Conservation (phyloP, 2,797 vertebrate genomes). For the Galagoides demidoff region DNA sequence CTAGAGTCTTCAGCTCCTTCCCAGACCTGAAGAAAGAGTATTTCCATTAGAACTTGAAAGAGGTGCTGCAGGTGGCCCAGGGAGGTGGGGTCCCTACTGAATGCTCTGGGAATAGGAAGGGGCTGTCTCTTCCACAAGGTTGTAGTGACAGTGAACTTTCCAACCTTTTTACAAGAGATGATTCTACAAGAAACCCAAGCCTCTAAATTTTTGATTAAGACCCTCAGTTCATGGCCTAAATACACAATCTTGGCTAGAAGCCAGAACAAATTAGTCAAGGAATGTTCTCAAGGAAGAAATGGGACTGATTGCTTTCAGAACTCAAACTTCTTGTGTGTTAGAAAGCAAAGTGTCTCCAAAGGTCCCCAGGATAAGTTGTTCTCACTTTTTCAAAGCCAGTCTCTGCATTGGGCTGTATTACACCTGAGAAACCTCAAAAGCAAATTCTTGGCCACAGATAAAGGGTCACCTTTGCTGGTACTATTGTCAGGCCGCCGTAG, state of each 20-base stretch:
- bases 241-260: neutral
- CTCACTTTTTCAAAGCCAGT: neutral
- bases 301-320: neutral
- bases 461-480: neutral
- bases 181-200: neutral
- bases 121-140: neutral
- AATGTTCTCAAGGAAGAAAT: constrained; percentile 29
- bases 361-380: neutral
- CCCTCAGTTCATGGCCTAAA: neutral
- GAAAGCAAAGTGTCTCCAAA: constrained; percentile 2
- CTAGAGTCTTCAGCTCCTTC: neutral
- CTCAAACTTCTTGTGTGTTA: neutral
- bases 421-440: neutral
- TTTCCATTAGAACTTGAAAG: neutral
- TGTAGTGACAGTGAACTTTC: constrained; percentile 17
- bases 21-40: neutral
- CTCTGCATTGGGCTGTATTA: neutral
- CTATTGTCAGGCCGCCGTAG: neutral
- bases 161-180: neutral
- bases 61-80: neutral
- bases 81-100: neutral
- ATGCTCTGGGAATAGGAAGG: neutral
- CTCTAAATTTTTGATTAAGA: constrained; percentile 45
- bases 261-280: neutral
- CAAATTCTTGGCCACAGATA: neutral